phyloP scores from a whole-genome alignment of 2,113 vertebrate genomes.

The Antechinus flavipes region DNA sequence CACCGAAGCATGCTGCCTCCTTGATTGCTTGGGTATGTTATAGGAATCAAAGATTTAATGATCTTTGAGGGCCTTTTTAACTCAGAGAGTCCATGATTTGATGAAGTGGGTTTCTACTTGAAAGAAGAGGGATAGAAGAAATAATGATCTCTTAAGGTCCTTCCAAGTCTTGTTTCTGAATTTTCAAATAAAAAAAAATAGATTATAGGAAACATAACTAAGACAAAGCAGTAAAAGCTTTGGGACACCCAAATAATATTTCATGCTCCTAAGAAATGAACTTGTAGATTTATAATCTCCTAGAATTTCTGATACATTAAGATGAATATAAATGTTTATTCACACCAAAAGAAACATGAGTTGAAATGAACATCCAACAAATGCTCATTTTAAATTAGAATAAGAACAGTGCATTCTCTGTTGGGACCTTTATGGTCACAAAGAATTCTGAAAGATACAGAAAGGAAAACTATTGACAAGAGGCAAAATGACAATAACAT shows the following conservation, averaged over 20 bases:
- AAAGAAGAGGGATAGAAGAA: neutral
- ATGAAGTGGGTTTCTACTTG: neutral
- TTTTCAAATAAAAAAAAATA: neutral
- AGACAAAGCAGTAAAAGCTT: neutral
- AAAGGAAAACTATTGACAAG: slow-evolving; percentile 20
- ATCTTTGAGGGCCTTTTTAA: neutral
- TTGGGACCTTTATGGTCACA: slow-evolving; percentile 23
- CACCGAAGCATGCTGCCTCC: neutral
- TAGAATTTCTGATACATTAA: slow-evolving; percentile 43
- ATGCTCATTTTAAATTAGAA: slow-evolving; percentile 50
- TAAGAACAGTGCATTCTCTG: slow-evolving; percentile 42
- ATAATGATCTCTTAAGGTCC: neutral
- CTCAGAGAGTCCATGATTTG: neutral
- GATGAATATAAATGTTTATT: slow-evolving; percentile 42
- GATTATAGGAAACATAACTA: neutral
- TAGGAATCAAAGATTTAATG: neutral
- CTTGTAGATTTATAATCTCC: neutral
- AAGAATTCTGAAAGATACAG: slow-evolving; percentile 42
- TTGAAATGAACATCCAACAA: neutral
- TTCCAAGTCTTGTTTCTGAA: neutral
- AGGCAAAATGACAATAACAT: neutral
- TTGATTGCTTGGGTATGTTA: neutral
- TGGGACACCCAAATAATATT: neutral
- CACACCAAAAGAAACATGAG: slow-evolving; percentile 48
- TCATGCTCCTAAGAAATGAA: neutral